phyloP scores from a whole-genome alignment of 2,113 vertebrate genomes.

The Eulemur rufifrons region DNA sequence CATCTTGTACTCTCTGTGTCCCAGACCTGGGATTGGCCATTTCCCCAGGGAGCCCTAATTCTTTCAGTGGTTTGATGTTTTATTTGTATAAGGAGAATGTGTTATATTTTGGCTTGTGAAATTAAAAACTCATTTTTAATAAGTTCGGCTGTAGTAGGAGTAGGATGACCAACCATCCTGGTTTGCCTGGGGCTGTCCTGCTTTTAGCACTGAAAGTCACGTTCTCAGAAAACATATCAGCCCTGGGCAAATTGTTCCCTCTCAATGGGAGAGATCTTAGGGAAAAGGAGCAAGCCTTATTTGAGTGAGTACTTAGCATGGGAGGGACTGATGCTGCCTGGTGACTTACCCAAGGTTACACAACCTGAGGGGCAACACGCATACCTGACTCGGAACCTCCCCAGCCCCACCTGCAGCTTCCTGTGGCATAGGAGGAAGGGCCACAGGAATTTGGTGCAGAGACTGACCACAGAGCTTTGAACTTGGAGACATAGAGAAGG shows the following conservation, averaged over 20 bases:
- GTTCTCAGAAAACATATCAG: background rate
- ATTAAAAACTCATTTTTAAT: background rate
- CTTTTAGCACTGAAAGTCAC: background rate
- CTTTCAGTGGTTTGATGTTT: background rate
- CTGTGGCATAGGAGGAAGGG: background rate
- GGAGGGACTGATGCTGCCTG: background rate
- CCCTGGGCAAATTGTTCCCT: background rate
- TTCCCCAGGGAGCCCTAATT: background rate
- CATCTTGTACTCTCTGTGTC: background rate
- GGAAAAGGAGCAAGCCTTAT: background rate
- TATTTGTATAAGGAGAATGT: background rate
- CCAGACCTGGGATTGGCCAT: background rate
- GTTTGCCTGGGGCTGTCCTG: background rate
- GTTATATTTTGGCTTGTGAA: background rate
- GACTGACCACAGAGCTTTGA: background rate
- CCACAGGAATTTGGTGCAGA: background rate
- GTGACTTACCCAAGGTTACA: background rate
- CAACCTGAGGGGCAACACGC: background rate
- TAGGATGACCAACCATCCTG: background rate
- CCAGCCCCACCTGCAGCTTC: background rate
- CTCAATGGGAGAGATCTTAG: background rate
- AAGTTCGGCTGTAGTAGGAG: background rate
- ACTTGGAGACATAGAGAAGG: background rate
- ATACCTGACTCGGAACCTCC: background rate
- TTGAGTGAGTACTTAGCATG: background rate